phyloP scores from a whole-genome alignment of 2,797 vertebrate species.

The Parauchenoglanis ngamensis region DNA sequence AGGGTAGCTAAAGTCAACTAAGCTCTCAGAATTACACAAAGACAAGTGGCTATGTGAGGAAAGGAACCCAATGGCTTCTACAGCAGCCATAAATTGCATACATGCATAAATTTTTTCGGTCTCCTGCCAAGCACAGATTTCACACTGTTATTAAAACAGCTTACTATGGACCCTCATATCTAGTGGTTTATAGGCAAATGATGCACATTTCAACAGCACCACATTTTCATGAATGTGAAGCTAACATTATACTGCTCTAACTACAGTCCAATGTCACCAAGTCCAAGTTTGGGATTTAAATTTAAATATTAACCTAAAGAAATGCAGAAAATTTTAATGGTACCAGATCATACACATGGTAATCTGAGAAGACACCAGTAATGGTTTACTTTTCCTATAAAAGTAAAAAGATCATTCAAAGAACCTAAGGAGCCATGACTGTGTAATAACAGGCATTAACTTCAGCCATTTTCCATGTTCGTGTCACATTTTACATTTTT shows the following conservation, averaged over 20 bases:
- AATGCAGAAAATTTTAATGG: neutral
- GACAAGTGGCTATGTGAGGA: constrained; percentile 53
- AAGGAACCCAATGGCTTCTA: constrained; percentile 26
- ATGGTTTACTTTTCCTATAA: neutral
- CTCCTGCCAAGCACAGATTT: neutral
- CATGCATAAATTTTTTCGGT: neutral
- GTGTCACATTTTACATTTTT: too few species aligned
- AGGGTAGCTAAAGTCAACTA: constrained; percentile 17
- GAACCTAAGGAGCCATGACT: neutral
- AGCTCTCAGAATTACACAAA: constrained; percentile 56
- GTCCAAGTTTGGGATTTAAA: neutral
- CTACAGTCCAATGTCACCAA: neutral
- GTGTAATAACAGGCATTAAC: neutral
- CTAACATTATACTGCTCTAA: neutral
- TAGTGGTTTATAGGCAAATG: neutral
- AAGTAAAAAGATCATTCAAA: too few species aligned
- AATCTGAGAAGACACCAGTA: neutral
- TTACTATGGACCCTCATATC: neutral
- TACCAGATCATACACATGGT: too few species aligned
- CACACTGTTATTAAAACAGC: neutral
- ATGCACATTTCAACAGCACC: neutral
- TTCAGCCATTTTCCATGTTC: neutral
- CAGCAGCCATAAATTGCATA: neutral
- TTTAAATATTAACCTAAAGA: neutral
- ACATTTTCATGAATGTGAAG: neutral